phyloP scores from a whole-genome alignment of 2,888 invertebrate genomes.

The Icerya purchasi region DNA sequence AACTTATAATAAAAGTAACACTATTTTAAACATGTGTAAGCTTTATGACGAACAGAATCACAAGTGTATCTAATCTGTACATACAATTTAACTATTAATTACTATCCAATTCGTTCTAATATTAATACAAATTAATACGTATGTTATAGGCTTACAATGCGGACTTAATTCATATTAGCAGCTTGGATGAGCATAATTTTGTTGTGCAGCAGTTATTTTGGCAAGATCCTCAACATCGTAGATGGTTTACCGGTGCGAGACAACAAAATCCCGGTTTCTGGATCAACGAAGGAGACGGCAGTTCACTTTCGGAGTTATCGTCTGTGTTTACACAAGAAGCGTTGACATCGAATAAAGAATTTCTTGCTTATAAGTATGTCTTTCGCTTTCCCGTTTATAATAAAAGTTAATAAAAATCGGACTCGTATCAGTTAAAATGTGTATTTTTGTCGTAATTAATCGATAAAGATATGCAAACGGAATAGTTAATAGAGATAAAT shows the following conservation, averaged over 20 bases:
- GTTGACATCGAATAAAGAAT: constrained; percentile 38
- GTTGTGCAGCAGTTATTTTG: constrained; percentile 56
- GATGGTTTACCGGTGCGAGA: constrained; percentile 67
- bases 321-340: constrained; percentile 3
- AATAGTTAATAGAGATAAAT: too few relatives aligned
- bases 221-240: constrained; percentile 63
- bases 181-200: constrained; percentile 68
- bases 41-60: too few relatives aligned
- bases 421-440: too few relatives aligned
- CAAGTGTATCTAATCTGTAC: too few relatives aligned
- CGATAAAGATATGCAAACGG: too few relatives aligned
- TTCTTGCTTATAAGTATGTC: constrained; percentile 49
- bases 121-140: neutral
- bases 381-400: too few relatives aligned
- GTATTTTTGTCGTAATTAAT: too few relatives aligned
- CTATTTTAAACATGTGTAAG: too few relatives aligned
- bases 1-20: too few relatives aligned
- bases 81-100: neutral
- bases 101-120: constrained; percentile 1
- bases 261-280: constrained; percentile 53
- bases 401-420: too few relatives aligned
- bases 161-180: constrained; percentile 58
- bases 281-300: constrained; percentile 65
- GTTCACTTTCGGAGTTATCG: constrained; percentile 42
- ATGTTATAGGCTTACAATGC: constrained; percentile 45